A percentile compares a stretch with the other conserved stretches of the same genome.
phyloP scores from a whole-genome alignment of 2,113 vertebrate species.

The Oenanthe oenanthe region DNA sequence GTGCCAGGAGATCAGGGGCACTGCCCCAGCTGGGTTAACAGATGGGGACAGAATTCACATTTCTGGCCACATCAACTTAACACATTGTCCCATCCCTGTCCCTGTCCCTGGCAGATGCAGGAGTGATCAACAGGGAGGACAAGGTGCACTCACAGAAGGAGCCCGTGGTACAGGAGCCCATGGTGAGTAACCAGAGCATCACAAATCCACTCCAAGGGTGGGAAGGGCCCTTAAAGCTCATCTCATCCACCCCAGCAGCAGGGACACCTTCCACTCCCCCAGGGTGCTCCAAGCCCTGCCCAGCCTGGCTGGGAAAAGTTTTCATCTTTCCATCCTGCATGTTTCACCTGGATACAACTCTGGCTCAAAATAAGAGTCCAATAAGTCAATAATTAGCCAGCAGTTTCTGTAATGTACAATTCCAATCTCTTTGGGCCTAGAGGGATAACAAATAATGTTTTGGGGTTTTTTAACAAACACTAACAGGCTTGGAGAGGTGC shows the following conservation, averaged over 20 bases:
- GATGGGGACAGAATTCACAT: no score
- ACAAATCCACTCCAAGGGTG: rapidly evolving
- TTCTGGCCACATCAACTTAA: no score
- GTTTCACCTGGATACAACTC: background rate
- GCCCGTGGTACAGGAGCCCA: background rate
- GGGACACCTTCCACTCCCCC: rapidly evolving
- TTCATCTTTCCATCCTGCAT: rapidly evolving
- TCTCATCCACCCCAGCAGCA: background rate
- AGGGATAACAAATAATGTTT: background rate
- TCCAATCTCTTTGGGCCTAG: background rate
- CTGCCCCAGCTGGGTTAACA: no score
- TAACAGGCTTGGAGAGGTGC: background rate
- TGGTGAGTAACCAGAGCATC: conserved; percentile 23
- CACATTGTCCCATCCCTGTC: no score
- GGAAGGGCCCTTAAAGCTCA: background rate
- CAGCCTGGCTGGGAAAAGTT: background rate
- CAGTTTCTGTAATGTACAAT: background rate
- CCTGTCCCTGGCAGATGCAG: conserved; percentile 58
- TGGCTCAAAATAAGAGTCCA: background rate
- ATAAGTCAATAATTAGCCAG: background rate
- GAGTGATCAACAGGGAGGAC: conserved; percentile 60
- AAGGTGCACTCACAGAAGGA: background rate
- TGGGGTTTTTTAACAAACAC: rapidly evolving
- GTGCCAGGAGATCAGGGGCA: no score
- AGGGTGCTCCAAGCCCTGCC: background rate